Percentiles rank a stretch among this genome's conserved stretches.
These are phyloP conservation scores for Marcusenius ussheri DNA, from an alignment of 2,113 vertebrate species.

Conservation along the genomic window DNA sequence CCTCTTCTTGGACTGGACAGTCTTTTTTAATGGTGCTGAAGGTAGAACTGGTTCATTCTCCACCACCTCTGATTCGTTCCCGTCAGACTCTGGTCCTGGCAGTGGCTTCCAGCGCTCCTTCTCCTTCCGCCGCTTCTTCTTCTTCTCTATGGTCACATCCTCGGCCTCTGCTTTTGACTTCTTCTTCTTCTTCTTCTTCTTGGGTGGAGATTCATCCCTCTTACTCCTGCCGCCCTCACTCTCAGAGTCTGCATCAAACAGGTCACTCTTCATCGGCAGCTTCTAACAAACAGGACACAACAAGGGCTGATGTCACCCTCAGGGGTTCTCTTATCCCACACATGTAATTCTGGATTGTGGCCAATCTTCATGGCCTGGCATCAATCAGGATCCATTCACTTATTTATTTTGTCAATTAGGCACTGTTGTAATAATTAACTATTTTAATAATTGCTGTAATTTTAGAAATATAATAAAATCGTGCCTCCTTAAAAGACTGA, in stretches of 20 bases:
- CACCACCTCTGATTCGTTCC: slow-evolving; percentile 53
- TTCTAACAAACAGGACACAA: slow-evolving; percentile 54
- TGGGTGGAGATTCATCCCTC: slow-evolving; percentile 58
- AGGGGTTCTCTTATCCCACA: neutral
- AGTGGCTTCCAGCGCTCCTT: slow-evolving; percentile 71
- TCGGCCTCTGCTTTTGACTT: slow-evolving; percentile 59
- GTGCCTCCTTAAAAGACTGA: neutral
- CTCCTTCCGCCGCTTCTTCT: slow-evolving; percentile 58
- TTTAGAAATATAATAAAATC: neutral
- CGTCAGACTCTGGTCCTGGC: slow-evolving; percentile 72
- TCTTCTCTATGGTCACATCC: slow-evolving; percentile 53
- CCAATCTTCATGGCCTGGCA: neutral
- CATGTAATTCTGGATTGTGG: neutral
- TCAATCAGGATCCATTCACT: neutral
- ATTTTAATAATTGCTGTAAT: neutral
- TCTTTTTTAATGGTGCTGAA: slow-evolving; percentile 55
- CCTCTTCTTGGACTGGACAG: slow-evolving; percentile 60
- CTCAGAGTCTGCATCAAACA: slow-evolving; percentile 84
- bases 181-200: slow-evolving; percentile 76
- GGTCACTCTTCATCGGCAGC: slow-evolving; percentile 68
- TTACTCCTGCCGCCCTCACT: slow-evolving; percentile 70
- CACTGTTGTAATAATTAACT: neutral
- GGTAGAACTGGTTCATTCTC: slow-evolving; percentile 52
- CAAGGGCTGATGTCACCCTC: neutral
- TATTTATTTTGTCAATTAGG: neutral